These are phyloP conservation scores for Nycteola revayana DNA, from an alignment of 2,888 invertebrate genomes.

Conservation along the genomic window DNA sequence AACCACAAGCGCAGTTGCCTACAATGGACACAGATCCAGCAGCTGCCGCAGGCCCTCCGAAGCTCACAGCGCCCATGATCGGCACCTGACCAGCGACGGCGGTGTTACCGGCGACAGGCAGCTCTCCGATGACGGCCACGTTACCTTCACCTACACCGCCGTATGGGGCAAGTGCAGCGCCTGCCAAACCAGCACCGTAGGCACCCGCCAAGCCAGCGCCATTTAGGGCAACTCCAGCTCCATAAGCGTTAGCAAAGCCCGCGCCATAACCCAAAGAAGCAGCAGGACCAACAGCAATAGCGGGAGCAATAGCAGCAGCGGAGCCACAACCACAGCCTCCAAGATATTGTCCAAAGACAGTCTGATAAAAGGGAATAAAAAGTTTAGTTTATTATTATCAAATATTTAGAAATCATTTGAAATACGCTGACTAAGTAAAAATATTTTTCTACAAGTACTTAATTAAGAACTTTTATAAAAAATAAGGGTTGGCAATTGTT, in stretches of 20 bases:
- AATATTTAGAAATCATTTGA: too few species aligned
- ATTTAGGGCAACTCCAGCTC: background rate
- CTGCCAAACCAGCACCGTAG: background rate
- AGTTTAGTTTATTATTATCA: too few species aligned
- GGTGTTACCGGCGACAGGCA: conserved; percentile 36
- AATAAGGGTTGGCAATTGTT: too few species aligned
- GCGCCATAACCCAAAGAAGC: conserved; percentile 1
- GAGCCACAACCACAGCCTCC: too few species aligned
- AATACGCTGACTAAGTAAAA: too few species aligned
- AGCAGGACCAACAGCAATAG: conserved; percentile 17
- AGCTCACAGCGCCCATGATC: conserved; percentile 37
- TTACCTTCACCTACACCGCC: too few species aligned
- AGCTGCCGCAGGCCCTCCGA: conserved; percentile 28
- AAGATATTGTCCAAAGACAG: too few species aligned
- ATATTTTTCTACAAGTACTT: too few species aligned
- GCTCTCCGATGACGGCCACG: conserved; percentile 25
- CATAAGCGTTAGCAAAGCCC: background rate
- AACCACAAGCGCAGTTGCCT: conserved; percentile 34
- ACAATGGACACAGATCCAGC: conserved; percentile 31
- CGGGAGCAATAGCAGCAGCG: background rate
- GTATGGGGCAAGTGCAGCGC: conserved; percentile 30
- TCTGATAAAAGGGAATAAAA: too few species aligned
- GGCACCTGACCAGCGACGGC: conserved; percentile 34
- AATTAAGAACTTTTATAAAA: too few species aligned
- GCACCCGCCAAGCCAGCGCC: too few species aligned